phyloP scores from a whole-genome alignment of 2,888 invertebrate species.

The Epinotia brunnichana region DNA sequence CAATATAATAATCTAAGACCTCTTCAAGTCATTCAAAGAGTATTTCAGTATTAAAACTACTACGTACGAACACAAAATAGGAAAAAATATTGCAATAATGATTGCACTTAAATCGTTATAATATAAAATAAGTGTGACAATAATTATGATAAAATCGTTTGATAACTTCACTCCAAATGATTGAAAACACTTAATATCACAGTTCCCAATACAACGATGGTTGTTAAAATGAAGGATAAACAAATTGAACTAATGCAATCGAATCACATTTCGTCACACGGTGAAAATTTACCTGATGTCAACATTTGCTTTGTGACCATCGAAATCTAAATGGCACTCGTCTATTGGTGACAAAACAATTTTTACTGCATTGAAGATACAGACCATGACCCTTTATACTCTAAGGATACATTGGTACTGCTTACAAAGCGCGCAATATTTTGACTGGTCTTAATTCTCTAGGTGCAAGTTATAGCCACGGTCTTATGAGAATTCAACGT shows the following conservation, averaged over 20 bases:
- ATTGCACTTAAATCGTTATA: conserved; percentile 57
- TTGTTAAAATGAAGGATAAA: conserved; percentile 57
- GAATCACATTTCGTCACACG: conserved; percentile 55
- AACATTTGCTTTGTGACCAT: conserved; percentile 78
- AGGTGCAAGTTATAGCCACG: conserved; percentile 20
- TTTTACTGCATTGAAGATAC: conserved; percentile 56
- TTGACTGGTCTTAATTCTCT: conserved; percentile 9
- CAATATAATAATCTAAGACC: conserved; percentile 40
- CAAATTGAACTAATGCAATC: conserved; percentile 54
- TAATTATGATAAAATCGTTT: conserved; percentile 40
- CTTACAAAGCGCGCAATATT: not conserved
- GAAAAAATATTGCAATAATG: conserved; percentile 64
- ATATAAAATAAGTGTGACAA: conserved; percentile 40
- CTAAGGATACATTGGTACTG: conserved; percentile 29
- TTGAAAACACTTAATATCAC: conserved; percentile 83
- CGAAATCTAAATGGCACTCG: conserved; percentile 80
- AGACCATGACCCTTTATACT: conserved; percentile 11
- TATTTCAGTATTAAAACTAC: conserved; percentile 56
- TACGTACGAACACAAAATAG: conserved; percentile 66
- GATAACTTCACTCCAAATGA: conserved; percentile 62
- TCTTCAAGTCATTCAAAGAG: conserved; percentile 50
- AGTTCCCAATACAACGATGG: conserved; percentile 78
- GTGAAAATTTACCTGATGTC: conserved; percentile 59
- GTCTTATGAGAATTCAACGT: conserved; percentile 3
- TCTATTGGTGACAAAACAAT: conserved; percentile 78